A percentile compares a stretch with the other conserved stretches of the same genome.
These are phyloP conservation scores for Eumerus sabulonum DNA, from an alignment of 2,888 invertebrate species.

Conservation along the genomic window DNA sequence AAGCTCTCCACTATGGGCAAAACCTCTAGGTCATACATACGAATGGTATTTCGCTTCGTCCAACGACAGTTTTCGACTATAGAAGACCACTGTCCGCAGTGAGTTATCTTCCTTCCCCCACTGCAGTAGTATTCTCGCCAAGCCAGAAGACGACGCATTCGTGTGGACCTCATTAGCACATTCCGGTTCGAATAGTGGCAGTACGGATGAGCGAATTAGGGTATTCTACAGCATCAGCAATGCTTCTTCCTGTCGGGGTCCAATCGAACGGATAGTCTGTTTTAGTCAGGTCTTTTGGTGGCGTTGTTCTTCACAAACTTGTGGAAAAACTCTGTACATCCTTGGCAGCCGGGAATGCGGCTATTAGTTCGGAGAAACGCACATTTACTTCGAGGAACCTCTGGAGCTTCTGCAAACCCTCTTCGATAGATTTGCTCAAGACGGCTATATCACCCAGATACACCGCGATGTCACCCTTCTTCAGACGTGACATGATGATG, in stretches of 20 bases:
- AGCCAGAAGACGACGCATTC: background rate
- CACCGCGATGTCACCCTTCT: conserved; percentile 1
- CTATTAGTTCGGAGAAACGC: background rate
- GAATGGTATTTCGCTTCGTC: background rate
- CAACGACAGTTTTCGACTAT: background rate
- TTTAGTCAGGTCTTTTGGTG: background rate
- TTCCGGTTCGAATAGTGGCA: background rate
- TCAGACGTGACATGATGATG: background rate
- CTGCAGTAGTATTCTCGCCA: background rate
- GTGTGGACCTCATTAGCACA: background rate
- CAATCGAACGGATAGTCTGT: background rate
- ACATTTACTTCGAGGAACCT: background rate
- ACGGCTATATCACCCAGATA: background rate
- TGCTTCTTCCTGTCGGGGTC: background rate
- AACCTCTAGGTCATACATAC: conserved; percentile 1
- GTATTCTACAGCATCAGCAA: background rate
- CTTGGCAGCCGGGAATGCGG: background rate
- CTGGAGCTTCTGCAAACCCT: conserved; percentile 1
- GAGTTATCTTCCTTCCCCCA: background rate
- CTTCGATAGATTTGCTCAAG: background rate
- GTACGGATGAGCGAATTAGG: background rate
- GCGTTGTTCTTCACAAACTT: background rate
- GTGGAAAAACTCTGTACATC: background rate
- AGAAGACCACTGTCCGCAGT: conserved; percentile 1
- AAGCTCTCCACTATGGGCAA: background rate